phyloP scores from a whole-genome alignment of 2,113 vertebrate genomes.

The Crypturellus undulatus region DNA sequence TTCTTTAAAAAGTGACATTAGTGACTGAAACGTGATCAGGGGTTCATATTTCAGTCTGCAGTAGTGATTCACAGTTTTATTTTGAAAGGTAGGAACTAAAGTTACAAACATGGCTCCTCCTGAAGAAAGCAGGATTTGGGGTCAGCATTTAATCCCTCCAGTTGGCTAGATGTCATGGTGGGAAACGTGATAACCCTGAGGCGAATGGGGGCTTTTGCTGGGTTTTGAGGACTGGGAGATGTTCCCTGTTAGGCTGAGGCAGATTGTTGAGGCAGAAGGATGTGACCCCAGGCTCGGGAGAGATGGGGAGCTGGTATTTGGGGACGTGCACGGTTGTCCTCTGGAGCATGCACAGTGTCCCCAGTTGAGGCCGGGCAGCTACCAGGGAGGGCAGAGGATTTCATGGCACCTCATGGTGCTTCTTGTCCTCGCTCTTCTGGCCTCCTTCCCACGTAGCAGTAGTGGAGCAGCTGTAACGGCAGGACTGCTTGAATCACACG shows the following conservation, averaged over 20 bases:
- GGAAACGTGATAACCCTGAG: background rate
- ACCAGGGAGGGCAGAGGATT: too few relatives aligned
- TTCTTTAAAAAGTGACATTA: background rate
- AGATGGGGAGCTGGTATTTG: background rate
- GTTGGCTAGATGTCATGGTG: background rate
- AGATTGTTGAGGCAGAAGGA: background rate
- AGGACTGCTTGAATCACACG: too few relatives aligned
- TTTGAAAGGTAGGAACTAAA: background rate
- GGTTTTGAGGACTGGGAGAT: background rate
- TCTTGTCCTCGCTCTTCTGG: background rate
- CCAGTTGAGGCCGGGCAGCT: too few relatives aligned
- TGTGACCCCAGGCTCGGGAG: background rate
- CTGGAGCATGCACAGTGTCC: background rate
- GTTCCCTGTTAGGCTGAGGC: background rate
- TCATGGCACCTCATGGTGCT: background rate
- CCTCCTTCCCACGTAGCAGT: background rate
- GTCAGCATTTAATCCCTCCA: background rate
- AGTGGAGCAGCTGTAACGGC: background rate
- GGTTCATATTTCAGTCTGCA: background rate
- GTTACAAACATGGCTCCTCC: background rate
- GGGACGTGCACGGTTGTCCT: fast-evolving
- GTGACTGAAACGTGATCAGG: too few relatives aligned
- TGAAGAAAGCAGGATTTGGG: background rate
- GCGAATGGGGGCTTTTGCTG: background rate
- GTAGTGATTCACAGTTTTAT: background rate